These are phyloP conservation scores for Gasteruption jaculator DNA, from an alignment of 2,888 invertebrate genomes.

Conservation along the genomic window DNA sequence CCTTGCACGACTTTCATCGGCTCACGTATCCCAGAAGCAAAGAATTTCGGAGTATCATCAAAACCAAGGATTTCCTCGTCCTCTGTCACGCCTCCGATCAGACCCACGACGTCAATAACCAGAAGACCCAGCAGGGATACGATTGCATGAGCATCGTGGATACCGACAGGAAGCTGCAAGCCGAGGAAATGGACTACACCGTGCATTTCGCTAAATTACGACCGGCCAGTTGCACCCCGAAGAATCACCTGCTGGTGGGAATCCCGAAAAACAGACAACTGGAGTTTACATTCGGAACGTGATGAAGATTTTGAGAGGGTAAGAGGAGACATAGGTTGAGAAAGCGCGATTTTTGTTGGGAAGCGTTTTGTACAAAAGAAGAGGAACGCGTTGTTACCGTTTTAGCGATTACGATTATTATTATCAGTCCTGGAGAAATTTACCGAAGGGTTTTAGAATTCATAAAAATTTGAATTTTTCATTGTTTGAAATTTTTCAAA, in stretches of 20 bases:
- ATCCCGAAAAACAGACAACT: constrained; percentile 36
- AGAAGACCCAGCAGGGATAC: constrained; percentile 70
- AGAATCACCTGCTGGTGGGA: constrained; percentile 83
- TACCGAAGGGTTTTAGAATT: too few species aligned
- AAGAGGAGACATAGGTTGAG: too few species aligned
- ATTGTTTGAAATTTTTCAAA: too few species aligned
- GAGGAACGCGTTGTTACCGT: too few species aligned
- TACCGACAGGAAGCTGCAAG: constrained; percentile 74
- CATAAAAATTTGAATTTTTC: too few species aligned
- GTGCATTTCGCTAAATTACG: constrained; percentile 72
- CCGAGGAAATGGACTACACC: constrained; percentile 70
- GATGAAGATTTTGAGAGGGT: too few species aligned
- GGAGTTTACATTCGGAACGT: too few species aligned
- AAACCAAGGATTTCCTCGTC: constrained; percentile 65
- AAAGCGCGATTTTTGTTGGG: too few species aligned
- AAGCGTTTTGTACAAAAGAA: too few species aligned
- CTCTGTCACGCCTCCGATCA: constrained; percentile 91
- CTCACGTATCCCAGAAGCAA: constrained; percentile 78
- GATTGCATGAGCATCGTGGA: constrained; percentile 87
- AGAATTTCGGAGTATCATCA: constrained; percentile 53
- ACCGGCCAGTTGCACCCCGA: constrained; percentile 83
- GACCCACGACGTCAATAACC: constrained; percentile 72
- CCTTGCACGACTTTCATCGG: constrained; percentile 75
- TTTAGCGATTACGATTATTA: too few species aligned
- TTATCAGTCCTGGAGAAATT: too few species aligned